A percentile compares a stretch with the other conserved stretches of the same genome.
These are phyloP conservation scores for Lordiphosa clarofinis DNA, from an alignment of 1,140 invertebrate species.

Conservation along the genomic window DNA sequence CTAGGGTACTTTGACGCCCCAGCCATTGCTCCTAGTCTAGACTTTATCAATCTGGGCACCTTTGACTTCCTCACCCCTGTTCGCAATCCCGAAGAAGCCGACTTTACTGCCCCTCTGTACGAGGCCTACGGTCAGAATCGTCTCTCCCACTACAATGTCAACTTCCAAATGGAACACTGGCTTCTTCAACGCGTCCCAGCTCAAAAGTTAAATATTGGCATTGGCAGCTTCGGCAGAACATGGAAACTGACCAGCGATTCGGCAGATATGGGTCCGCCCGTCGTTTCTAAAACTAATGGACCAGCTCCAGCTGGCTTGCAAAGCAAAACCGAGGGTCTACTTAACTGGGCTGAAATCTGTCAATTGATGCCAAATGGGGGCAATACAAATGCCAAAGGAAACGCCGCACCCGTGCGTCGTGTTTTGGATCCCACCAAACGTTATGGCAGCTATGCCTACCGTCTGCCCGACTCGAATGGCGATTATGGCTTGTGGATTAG, in stretches of 20 bases:
- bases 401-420: slow-evolving; percentile 83
- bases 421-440: slow-evolving; percentile 87
- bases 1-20: slow-evolving; percentile 90
- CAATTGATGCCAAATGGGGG: slow-evolving; percentile 84
- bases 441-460: slow-evolving; percentile 88
- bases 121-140: slow-evolving; percentile 83
- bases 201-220: slow-evolving; percentile 89
- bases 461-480: slow-evolving; percentile 84
- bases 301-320: slow-evolving; percentile 84
- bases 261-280: slow-evolving; percentile 87
- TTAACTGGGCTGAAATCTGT: slow-evolving; percentile 92
- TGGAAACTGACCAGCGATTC: slow-evolving; percentile 89
- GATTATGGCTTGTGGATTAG: slow-evolving; percentile 91
- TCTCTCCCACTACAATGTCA: slow-evolving; percentile 84
- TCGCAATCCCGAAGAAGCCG: slow-evolving; percentile 87
- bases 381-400: slow-evolving; percentile 82
- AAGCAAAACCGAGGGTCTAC: slow-evolving; percentile 86
- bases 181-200: slow-evolving; percentile 84
- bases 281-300: slow-evolving; percentile 83
- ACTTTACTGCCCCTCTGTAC: slow-evolving; percentile 86
- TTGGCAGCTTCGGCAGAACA: slow-evolving; percentile 90
- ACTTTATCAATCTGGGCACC: slow-evolving; percentile 88
- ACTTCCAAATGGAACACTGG: slow-evolving; percentile 84
- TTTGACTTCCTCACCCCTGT: slow-evolving; percentile 90
- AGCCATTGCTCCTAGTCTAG: slow-evolving; percentile 86